These are phyloP conservation scores for Gopherus flavomarginatus DNA, from an alignment of 2,113 vertebrate genomes.

Conservation along the genomic window DNA sequence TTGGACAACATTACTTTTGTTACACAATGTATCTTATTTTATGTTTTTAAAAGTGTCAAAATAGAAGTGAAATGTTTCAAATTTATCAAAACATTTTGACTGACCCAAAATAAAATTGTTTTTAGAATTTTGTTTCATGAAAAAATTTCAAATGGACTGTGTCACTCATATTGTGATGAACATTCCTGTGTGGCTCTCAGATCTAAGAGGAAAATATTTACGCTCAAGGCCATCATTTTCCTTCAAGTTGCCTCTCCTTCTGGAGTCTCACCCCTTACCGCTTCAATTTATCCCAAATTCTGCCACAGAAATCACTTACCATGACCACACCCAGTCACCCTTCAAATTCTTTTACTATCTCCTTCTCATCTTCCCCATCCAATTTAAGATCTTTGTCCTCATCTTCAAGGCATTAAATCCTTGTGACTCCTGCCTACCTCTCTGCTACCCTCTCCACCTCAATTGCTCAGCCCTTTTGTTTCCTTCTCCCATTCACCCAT, in stretches of 20 bases:
- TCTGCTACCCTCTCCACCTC: not conserved
- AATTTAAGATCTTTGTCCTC: not conserved
- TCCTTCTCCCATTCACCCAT: not conserved
- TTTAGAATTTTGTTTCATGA: not conserved
- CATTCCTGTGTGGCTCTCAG: not conserved
- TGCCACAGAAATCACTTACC: not conserved
- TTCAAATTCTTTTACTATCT: not conserved
- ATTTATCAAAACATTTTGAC: not conserved
- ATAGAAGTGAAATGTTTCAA: not conserved
- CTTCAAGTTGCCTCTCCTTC: not conserved
- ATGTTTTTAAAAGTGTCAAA: not conserved
- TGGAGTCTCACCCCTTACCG: not conserved
- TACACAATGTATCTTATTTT: not conserved
- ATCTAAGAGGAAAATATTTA: not conserved
- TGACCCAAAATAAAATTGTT: not conserved
- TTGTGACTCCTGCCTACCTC: not conserved
- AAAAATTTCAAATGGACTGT: not conserved
- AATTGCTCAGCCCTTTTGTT: not conserved
- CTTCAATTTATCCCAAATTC: not conserved
- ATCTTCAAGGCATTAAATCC: not conserved
- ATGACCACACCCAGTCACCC: not conserved
- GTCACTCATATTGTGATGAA: not conserved
- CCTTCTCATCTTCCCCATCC: not conserved
- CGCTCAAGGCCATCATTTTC: not conserved
- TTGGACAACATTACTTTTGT: not conserved